Evolutionary conservation across 2,797 vertebrate genomes (phyloP), one percentile per base, ranked within the genome.

Genomic region (Anguilla obscura): DNA sequence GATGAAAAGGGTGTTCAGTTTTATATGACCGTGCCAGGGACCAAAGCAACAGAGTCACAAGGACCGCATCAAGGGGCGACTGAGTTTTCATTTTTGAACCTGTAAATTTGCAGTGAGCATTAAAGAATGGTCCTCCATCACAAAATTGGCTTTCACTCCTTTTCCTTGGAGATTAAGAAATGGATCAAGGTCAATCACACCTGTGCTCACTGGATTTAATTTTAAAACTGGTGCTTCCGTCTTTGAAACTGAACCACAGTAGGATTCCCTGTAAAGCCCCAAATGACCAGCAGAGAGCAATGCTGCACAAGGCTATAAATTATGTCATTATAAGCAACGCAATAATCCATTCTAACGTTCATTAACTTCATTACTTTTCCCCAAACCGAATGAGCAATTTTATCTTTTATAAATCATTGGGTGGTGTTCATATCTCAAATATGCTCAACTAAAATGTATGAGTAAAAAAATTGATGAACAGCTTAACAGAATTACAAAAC

Each of bases 211-310:
- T 0, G 58, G 58, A 18, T 63, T 6, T 63, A 21, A 63, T 63
- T 18, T 63, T 24, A 5, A 63, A 40, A 40, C 36, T 40, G 36
- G 36, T 40, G n/a, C 27, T 56, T 18, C 80, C 80, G 16, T 54
- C 2, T 56, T 56, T 21, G 24, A 56, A 50, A 48, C 12, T 1
- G 33, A 58, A 14, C 2, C 7, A n/a, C 58, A 21, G 1, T 63
- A 48, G 0, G 16, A 63, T 18, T n/a, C 24, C 3, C 3, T 74
- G 63, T 36, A 56, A 84, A 56, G 24, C 82, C 27, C 21, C 52
- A 27, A 56, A 18, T 56, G 30, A 74, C 87, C 89, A 89, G 36
- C 60, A 89, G 89, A 50, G 79, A 66, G 85, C 66, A 54, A 48
- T 88, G 52, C 36, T 79, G 24, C 52, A 48, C 80, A n/a, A 40